phyloP scores from a whole-genome alignment of 1,140 invertebrate species.

The Monomorium pharaonis region DNA sequence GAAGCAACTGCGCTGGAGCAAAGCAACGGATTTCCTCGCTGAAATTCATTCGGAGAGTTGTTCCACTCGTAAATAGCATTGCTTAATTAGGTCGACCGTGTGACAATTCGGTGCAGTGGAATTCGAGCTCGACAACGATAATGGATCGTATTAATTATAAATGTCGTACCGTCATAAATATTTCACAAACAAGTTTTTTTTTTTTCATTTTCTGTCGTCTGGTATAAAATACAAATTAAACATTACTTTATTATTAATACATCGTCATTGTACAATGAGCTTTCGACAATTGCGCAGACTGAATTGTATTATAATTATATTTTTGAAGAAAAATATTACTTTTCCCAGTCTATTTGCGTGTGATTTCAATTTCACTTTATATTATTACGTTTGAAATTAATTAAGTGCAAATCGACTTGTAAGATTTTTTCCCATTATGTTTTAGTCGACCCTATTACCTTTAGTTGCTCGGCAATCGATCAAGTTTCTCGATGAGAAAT shows the following conservation, averaged over 20 bases:
- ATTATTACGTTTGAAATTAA: neutral
- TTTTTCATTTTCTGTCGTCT: neutral
- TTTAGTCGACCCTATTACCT: conserved; percentile 3
- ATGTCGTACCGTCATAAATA: conserved; percentile 61
- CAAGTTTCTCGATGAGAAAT: neutral
- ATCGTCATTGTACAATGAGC: neutral
- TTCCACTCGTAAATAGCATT: conserved; percentile 64
- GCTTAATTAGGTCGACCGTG: conserved; percentile 71
- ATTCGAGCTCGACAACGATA: conserved; percentile 65
- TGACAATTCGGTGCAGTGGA: conserved; percentile 68
- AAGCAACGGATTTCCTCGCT: conserved; percentile 43
- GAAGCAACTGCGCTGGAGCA: conserved; percentile 7
- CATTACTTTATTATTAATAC: conserved; percentile 36
- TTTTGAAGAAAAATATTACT: conserved; percentile 2
- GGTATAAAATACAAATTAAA: conserved; percentile 12
- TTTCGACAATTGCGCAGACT: neutral
- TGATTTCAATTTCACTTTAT: conserved; percentile 4
- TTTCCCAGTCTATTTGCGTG: neutral
- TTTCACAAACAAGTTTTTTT: conserved; percentile 46
- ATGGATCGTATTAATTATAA: conserved; percentile 71
- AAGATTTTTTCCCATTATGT: conserved; percentile 11
- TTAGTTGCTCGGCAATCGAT: neutral
- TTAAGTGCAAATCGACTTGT: neutral
- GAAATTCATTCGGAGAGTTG: conserved; percentile 50
- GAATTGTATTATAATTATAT: conserved; percentile 14